These are phyloP conservation scores for Parambassis ranga DNA, from an alignment of 2,797 vertebrate species.

Conservation along the genomic window DNA sequence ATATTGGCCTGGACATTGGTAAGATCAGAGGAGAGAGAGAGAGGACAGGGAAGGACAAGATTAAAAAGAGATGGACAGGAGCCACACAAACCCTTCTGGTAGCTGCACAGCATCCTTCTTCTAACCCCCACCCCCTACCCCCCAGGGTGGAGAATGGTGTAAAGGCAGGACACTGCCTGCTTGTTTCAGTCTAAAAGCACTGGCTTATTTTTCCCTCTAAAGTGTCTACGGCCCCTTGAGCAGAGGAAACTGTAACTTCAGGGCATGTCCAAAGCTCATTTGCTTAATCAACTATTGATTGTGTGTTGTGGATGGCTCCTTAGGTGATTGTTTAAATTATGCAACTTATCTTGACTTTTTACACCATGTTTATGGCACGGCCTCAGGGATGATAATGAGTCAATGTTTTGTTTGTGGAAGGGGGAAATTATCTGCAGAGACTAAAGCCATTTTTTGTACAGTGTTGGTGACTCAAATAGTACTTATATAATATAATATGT, in stretches of 20 bases:
- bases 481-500: too few species aligned
- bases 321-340: not conserved
- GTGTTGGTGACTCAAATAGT: too few species aligned
- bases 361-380: too few species aligned
- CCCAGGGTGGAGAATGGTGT: not conserved
- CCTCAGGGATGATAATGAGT: too few species aligned
- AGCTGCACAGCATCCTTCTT: conserved; percentile 4
- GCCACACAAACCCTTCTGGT: conserved; percentile 18
- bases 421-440: too few species aligned
- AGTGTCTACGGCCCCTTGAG: not conserved
- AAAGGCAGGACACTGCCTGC: not conserved
- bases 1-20: conserved; percentile 21
- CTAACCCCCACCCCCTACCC: too few species aligned
- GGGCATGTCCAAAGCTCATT: not conserved
- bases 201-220: not conserved
- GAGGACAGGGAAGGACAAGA: conserved; percentile 34
- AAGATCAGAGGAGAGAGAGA: conserved; percentile 33
- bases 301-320: conserved; percentile 1
- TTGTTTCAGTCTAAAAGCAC: conserved; percentile 15
- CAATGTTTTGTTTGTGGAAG: too few species aligned
- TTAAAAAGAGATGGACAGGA: conserved; percentile 41
- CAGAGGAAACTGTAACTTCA: conserved; percentile 7
- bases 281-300: conserved; percentile 32
- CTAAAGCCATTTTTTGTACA: too few species aligned
- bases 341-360: not conserved